Evolutionary conservation across 2,888 invertebrate species (phyloP), one percentile per base, ranked within the genome.

Genomic region (Philhelius pedissequus): DNA sequence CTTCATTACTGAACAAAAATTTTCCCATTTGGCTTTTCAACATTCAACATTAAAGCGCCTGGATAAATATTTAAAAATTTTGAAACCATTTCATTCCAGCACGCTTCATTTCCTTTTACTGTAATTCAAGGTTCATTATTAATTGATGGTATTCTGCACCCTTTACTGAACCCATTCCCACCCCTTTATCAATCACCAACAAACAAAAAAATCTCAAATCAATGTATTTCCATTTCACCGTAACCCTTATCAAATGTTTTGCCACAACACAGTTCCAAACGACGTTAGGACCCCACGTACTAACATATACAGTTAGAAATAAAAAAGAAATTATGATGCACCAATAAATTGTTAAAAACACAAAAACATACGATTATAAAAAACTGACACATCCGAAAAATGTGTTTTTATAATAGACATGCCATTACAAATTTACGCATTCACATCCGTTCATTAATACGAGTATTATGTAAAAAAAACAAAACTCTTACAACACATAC

Each of bases 341-440:
- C 43, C 48, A 32, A 71, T 76, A 76, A 81, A 82, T 76, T 58
- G 15, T 35, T 9, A 35, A 20, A 38, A 56, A 48, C 56, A 64
- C 25, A 32, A 25, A 13, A 70, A 66, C 30, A 73, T 48, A 18
- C 35, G 43, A 30, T 35, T 9, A 38, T 25, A 66, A 58, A 38
- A 64, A 58, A 38, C 15, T 25, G 64, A 58, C 54, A 60, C 48
- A 68, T 40, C 30, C 50, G 22, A 74, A 35, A 82, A 68, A 62
- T 48, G 69, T 52, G 20, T 58, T 78, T 79, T 70, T 83, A 43
- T 77, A 74, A 75, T 79, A 70, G 78, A 83, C 82, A 69, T 56
- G 45, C 52, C 20, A 30, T 81, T 76, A 43, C 40, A 71, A 76
- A 76, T 52, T 35, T 43, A 35, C 27, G 27, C 50, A 35, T 38